Conservation (phyloP, 64 coral and sea anemone species). For the Dendronephthya gigantea region DNA sequence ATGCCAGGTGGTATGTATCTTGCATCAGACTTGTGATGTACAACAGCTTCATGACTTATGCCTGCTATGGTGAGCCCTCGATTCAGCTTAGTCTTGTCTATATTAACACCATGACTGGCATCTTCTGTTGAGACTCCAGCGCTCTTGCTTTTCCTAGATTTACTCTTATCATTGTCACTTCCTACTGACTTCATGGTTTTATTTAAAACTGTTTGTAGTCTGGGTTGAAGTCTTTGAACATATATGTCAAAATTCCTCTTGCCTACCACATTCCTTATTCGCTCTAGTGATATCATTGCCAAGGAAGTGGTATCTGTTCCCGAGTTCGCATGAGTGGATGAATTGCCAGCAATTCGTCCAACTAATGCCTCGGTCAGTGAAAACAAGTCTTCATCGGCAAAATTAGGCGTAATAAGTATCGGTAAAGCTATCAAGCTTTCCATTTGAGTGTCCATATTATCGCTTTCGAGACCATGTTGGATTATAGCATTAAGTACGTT, state of each 20-base stretch:
- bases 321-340: constrained; percentile 18
- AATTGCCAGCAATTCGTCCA: constrained; percentile 20
- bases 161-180: constrained; percentile 50
- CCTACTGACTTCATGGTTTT: constrained; percentile 34
- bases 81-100: not conserved
- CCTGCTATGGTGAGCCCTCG: not conserved
- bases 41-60: not conserved
- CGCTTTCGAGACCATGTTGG: constrained; percentile 84
- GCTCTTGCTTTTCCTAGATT: constrained; percentile 30
- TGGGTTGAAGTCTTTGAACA: constrained; percentile 48
- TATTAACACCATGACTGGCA: not conserved
- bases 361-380: constrained; percentile 80
- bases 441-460: constrained; percentile 73
- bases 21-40: not conserved
- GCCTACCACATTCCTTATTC: constrained; percentile 90
- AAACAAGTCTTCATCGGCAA: constrained; percentile 98
- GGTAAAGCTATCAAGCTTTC: constrained; percentile 92
- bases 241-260: constrained; percentile 66
- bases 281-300: constrained; percentile 78
- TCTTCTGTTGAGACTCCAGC: not conserved
- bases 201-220: constrained; percentile 58
- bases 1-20: constrained; percentile 70
- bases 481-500: constrained; percentile 80
- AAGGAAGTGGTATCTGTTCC: constrained; percentile 66
- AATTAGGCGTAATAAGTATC: constrained; percentile 87